Percentiles rank a stretch among this genome's conserved stretches.
Conservation (phyloP, 2,113 vertebrate species). For the Clinocottus analis region DNA sequence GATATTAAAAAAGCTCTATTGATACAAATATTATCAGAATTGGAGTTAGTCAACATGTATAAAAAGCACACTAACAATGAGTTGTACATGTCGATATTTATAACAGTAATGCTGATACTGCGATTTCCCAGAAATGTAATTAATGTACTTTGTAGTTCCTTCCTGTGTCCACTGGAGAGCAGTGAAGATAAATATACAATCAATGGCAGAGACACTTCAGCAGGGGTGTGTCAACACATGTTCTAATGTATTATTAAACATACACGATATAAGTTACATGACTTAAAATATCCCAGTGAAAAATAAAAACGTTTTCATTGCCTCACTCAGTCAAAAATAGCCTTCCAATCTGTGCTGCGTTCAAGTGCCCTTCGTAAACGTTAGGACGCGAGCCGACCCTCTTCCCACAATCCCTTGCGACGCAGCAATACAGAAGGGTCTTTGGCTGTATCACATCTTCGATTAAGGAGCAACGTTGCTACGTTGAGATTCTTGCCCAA, state of each 20-base stretch:
- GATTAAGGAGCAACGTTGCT: constrained; percentile 12
- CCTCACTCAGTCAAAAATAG: background rate
- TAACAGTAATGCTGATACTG: background rate
- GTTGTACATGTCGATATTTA: background rate
- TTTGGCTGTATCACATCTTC: constrained; percentile 2
- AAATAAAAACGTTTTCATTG: background rate
- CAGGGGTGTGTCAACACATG: background rate
- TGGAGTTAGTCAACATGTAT: background rate
- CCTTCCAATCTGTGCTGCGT: background rate
- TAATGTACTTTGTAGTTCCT: background rate
- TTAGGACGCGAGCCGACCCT: background rate
- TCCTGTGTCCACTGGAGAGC: background rate
- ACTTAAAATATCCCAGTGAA: background rate
- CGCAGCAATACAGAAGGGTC: constrained; percentile 2
- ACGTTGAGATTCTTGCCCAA: constrained; percentile 7
- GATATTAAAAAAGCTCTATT: background rate
- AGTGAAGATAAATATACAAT: background rate
- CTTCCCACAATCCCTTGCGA: constrained; percentile 76
- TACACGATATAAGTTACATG: background rate
- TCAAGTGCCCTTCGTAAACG: background rate
- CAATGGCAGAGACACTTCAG: background rate
- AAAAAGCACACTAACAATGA: background rate
- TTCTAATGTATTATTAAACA: background rate
- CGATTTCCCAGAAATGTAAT: background rate
- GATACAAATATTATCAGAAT: background rate